These are phyloP conservation scores for Cantharis flavilabris DNA, from an alignment of 2,888 invertebrate species.

Conservation along the genomic window DNA sequence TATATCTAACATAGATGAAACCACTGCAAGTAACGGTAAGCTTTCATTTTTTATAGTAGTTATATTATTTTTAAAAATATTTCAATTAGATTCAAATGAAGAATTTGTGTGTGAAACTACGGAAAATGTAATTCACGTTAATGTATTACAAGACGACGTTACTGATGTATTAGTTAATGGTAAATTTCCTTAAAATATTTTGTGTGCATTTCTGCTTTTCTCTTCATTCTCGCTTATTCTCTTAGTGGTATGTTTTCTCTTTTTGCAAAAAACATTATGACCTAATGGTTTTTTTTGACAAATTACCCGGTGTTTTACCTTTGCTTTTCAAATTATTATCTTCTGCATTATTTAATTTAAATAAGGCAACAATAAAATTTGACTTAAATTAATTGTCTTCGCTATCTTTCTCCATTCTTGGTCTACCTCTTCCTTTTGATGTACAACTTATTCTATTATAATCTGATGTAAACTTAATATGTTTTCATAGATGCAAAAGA, in stretches of 20 bases:
- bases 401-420: background rate
- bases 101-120: background rate
- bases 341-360: too few species aligned
- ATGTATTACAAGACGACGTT: background rate
- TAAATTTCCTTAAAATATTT: background rate
- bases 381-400: background rate
- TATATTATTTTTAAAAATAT: background rate
- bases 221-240: too few species aligned
- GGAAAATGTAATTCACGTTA: background rate
- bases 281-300: too few species aligned
- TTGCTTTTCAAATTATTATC: too few species aligned
- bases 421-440: background rate
- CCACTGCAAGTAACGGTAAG: background rate
- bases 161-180: background rate
- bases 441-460: background rate
- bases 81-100: background rate
- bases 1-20: too few species aligned
- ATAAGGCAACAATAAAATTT: too few species aligned
- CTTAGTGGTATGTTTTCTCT: too few species aligned
- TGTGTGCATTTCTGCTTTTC: background rate
- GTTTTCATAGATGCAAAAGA: background rate
- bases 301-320: too few species aligned
- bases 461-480: background rate
- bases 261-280: too few species aligned
- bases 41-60: background rate